phyloP scores from a whole-genome alignment of 2,888 invertebrate species.

The Antheraea assamensis region DNA sequence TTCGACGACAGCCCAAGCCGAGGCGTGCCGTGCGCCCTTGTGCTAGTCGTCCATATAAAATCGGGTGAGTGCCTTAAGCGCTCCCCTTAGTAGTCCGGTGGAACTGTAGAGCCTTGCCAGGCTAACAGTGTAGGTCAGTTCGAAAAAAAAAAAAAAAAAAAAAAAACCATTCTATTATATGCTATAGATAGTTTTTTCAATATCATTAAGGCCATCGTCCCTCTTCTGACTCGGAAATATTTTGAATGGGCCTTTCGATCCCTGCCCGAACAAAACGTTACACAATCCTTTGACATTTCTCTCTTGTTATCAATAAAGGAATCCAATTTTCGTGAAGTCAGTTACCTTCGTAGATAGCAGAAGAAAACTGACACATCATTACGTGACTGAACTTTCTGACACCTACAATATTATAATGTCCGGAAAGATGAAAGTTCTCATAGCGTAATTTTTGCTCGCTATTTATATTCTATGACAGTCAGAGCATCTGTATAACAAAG shows the following conservation, averaged over 20 bases:
- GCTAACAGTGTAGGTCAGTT: no score
- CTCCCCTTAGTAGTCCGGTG: no score
- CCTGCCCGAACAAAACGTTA: constrained; percentile 32
- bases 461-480: not conserved
- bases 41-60: no score
- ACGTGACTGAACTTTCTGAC: constrained; percentile 68
- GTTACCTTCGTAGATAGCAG: constrained; percentile 42
- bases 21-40: no score
- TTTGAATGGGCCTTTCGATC: constrained; percentile 20
- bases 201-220: constrained; percentile 14
- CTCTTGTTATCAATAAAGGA: constrained; percentile 60
- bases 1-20: no score
- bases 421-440: constrained; percentile 31
- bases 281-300: constrained; percentile 42
- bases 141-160: no score
- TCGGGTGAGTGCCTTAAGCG: no score
- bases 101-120: no score
- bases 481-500: not conserved
- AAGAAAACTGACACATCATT: constrained; percentile 69
- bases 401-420: constrained; percentile 55
- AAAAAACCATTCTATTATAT: not conserved
- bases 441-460: constrained; percentile 18
- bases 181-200: not conserved
- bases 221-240: constrained; percentile 19
- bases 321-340: constrained; percentile 62